These are phyloP conservation scores for Drosophila willistoni DNA, from an alignment of 1,140 invertebrate species.

Conservation along the genomic window DNA sequence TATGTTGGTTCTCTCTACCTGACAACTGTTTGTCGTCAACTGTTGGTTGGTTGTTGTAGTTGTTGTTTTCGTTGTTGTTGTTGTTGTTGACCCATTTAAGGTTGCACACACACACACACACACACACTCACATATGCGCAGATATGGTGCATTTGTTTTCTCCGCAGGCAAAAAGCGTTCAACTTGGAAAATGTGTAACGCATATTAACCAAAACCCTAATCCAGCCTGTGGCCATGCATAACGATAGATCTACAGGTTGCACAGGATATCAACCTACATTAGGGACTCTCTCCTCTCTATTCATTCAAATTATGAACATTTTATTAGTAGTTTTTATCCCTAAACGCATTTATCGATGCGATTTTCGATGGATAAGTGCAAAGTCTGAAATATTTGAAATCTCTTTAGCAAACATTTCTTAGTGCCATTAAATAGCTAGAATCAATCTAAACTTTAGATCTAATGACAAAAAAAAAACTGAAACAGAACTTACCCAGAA, in stretches of 20 bases:
- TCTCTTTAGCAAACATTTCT: too few species aligned
- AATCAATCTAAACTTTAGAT: too few species aligned
- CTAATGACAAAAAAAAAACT: too few species aligned
- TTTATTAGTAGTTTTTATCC: too few species aligned
- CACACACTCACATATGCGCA: constrained; percentile 17
- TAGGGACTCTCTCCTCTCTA: too few species aligned
- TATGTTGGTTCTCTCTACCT: constrained; percentile 45
- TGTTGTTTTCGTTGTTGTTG: constrained; percentile 23
- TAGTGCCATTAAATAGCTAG: too few species aligned
- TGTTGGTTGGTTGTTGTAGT: constrained; percentile 26
- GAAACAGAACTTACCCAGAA: too few species aligned
- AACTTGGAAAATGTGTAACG: background rate
- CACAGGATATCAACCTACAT: too few species aligned
- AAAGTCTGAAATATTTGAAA: too few species aligned
- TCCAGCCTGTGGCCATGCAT: background rate
- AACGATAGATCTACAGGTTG: background rate
- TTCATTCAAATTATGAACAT: too few species aligned
- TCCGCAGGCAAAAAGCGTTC: background rate
- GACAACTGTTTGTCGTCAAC: constrained; percentile 65
- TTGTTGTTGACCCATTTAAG: constrained; percentile 61
- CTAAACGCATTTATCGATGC: too few species aligned
- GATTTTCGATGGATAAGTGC: too few species aligned
- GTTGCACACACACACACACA: constrained; percentile 27
- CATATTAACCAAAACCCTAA: background rate
- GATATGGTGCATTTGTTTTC: constrained; percentile 28